Base-by-base conservation (phyloP, 2,797 vertebrate species). In the Ctenopoma multispine region DNA sequence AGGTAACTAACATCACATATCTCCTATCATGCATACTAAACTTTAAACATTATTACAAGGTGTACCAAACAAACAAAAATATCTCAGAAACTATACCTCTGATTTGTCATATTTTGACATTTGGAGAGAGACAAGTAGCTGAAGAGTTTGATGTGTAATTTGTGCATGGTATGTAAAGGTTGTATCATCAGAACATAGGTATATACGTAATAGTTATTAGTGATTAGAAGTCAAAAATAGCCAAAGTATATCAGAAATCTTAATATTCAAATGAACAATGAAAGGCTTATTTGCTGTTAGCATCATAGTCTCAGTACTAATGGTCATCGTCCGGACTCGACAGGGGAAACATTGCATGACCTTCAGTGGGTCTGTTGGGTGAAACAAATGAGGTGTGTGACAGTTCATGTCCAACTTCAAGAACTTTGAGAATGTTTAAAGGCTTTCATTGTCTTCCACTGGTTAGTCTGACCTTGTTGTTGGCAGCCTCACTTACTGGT, bases 401-500 rank as follows among this genome's bases (percentile, higher is more conserved):
- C 76, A 82, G 65, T 64, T 59, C 55, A 5, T 13, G 38, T 57
- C 49, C 55, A 61, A 13, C 43, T 29, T 1, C 55, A n/a, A n/a
- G n/a, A n/a, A n/a, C 43, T 63, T 34, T 0, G 1, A 77, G 85
- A 88, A 78, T 82, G 80, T 87, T 85, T 62, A 46, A 77, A 72
- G 69, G 62, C 64, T 57, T 27, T 68, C 65, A 34, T 75, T 62
- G 56, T 79, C 77, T 81, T 85, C 86, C 73, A 63, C 56, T 87
- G 75, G 80, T 83, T 36, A 81, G 86, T 86, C 90, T 87, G 79
- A 77, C 80, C 44, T 79, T 29, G 2, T 89, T 87, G 90, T 87
- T 82, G 86, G 78, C 85, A 82, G 81, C 71, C 59, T 92, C 80
- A 87, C 81, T 85, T 84, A 83, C n/a, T n/a, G 89, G 88, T 86